Percentiles rank a stretch among this genome's conserved stretches.
These are phyloP conservation scores for Microchrysa polita DNA, from an alignment of 2,888 invertebrate species.

Conservation along the genomic window DNA sequence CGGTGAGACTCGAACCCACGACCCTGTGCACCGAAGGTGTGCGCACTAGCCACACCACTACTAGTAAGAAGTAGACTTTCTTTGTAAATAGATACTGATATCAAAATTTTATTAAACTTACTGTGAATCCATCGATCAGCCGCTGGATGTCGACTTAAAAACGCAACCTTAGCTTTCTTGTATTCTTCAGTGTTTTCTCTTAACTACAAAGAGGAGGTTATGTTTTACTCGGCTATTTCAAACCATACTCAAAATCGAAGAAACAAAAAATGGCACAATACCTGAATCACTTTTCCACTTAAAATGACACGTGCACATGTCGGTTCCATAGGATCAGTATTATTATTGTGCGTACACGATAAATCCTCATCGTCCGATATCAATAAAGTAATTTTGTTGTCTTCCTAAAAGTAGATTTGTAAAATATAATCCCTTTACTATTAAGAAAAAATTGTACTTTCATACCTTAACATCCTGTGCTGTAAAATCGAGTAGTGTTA, in stretches of 20 bases:
- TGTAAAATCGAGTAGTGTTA: conserved; percentile 63
- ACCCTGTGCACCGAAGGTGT: no score
- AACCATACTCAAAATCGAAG: not conserved
- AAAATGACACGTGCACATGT: conserved; percentile 60
- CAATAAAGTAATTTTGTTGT: conserved; percentile 60
- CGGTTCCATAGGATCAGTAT: conserved; percentile 64
- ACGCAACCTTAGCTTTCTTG: conserved; percentile 54
- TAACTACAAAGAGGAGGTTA: conserved; percentile 52
- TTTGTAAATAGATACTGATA: no score
- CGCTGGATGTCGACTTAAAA: conserved; percentile 61
- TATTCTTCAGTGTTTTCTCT: conserved; percentile 53
- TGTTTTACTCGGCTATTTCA: not conserved
- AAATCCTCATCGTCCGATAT: conserved; percentile 60
- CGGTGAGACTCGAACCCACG: no score
- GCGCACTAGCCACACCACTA: no score
- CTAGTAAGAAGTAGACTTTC: no score
- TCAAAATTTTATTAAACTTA: no score
- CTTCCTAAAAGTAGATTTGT: conserved; percentile 53
- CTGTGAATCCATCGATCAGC: conserved; percentile 59
- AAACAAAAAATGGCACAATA: conserved; percentile 14
- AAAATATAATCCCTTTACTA: not conserved
- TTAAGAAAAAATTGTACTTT: not conserved
- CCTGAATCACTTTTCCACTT: conserved; percentile 57
- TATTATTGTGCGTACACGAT: conserved; percentile 55
- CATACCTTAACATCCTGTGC: conserved; percentile 57